Evolutionary conservation across 2,113 vertebrate species (phyloP).

Genomic region (Conger conger): DNA sequence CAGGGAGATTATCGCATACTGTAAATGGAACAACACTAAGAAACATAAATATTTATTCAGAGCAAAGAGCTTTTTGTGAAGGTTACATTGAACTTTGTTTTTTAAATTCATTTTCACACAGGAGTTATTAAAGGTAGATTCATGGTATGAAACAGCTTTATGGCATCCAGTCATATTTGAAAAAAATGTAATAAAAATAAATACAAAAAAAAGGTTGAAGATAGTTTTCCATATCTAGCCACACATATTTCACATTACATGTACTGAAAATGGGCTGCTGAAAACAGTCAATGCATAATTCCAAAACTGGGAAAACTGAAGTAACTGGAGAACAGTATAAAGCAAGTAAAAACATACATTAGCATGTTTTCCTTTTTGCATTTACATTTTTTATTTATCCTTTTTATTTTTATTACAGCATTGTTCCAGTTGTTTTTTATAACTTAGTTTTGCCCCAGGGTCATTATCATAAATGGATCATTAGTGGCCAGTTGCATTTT

Average conservation of each 20-base stretch:
- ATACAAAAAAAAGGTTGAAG: background rate
- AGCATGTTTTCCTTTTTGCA: background rate
- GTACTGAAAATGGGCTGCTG: background rate
- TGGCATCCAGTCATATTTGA: no score
- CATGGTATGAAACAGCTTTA: background rate
- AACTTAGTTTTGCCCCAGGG: constrained; percentile 4
- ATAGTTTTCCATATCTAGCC: background rate
- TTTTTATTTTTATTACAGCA: background rate
- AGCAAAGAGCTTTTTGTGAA: background rate
- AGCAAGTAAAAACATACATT: background rate
- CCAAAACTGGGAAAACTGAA: background rate
- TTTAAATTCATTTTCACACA: background rate
- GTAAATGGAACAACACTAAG: background rate
- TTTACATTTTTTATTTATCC: background rate
- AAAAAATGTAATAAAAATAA: no score
- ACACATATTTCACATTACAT: background rate
- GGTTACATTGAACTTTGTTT: background rate
- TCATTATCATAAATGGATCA: no score
- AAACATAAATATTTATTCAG: background rate
- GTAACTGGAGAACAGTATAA: background rate
- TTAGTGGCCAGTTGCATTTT: no score
- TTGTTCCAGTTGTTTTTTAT: background rate
- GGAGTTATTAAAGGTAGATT: background rate
- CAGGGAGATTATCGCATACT: background rate
- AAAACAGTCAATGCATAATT: background rate